Evolutionary conservation across 1,140 invertebrate genomes (phyloP).

Genomic region (Nilaparvata lugens): DNA sequence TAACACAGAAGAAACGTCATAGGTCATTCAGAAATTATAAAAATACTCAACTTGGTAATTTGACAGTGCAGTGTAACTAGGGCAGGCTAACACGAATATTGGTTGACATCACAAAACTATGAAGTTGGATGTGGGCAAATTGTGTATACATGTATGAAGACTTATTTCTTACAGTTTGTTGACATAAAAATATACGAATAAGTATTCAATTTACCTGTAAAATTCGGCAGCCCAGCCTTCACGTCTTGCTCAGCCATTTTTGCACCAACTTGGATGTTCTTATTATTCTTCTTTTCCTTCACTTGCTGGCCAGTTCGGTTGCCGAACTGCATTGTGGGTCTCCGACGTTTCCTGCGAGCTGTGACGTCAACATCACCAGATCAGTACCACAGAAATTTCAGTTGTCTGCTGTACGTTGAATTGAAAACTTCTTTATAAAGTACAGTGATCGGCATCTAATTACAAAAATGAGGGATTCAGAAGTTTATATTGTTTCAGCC

Average conservation of each 20-base stretch:
- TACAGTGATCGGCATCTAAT: background rate
- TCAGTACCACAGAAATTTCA: background rate
- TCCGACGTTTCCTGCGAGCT: background rate
- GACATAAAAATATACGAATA: slow-evolving; percentile 16
- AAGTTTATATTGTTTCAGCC: slow-evolving; percentile 54
- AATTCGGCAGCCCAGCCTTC: slow-evolving; percentile 43
- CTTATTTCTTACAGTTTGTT: background rate
- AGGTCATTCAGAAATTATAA: background rate
- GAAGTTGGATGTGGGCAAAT: slow-evolving; percentile 28
- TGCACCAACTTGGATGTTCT: slow-evolving; percentile 37
- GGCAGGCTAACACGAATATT: background rate
- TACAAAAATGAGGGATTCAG: background rate
- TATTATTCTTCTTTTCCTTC: no score
- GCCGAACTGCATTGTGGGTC: slow-evolving; percentile 19
- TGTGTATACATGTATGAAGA: background rate
- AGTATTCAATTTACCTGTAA: slow-evolving; percentile 38
- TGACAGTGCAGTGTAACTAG: no score
- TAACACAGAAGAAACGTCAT: background rate
- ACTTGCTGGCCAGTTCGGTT: slow-evolving; percentile 1
- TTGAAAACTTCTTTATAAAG: background rate
- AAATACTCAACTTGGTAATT: background rate
- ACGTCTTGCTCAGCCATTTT: slow-evolving; percentile 52
- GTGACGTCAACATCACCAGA: slow-evolving; percentile 1
- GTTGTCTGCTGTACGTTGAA: background rate
- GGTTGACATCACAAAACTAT: slow-evolving; percentile 17